Evolutionary conservation across 2,113 vertebrate species (phyloP).

Genomic region (Phoxinus phoxinus): DNA sequence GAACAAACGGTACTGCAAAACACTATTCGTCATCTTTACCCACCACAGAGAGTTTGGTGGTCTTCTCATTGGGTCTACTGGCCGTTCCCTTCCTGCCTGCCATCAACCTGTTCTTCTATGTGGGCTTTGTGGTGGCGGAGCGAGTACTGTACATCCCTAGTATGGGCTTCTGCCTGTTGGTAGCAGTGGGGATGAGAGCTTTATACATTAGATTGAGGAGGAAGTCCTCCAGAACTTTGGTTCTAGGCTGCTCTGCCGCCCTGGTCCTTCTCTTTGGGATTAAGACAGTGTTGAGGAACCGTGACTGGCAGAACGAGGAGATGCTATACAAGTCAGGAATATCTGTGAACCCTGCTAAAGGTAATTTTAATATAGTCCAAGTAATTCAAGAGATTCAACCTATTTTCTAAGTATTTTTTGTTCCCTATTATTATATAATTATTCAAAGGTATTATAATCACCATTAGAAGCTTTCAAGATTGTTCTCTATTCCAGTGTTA

Average conservation of each 20-base stretch:
- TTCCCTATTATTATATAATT: no score
- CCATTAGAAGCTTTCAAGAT: no score
- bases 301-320: constrained; percentile 97
- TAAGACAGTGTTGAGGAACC: constrained; percentile 92
- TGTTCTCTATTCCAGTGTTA: not conserved
- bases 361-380: constrained; percentile 72
- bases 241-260: constrained; percentile 85
- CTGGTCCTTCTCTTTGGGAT: constrained; percentile 90
- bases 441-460: no score
- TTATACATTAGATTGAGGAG: constrained; percentile 86
- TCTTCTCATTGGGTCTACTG: constrained; percentile 91
- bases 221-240: constrained; percentile 82
- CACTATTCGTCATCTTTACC: constrained; percentile 81
- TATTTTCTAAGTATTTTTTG: not conserved
- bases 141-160: constrained; percentile 98
- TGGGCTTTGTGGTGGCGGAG: constrained; percentile 98
- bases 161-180: constrained; percentile 98
- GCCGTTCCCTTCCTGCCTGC: constrained; percentile 94
- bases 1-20: constrained; percentile 87
- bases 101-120: constrained; percentile 98
- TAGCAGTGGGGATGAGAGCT: constrained; percentile 88
- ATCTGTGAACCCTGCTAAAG: constrained; percentile 99
- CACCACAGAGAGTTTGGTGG: constrained; percentile 89
- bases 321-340: constrained; percentile 99
- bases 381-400: not conserved